Percentiles rank a stretch among this genome's conserved stretches.
Evolutionary conservation across 64 coral and sea anemone species (phyloP).

Genomic region (Trachythela sp.): DNA sequence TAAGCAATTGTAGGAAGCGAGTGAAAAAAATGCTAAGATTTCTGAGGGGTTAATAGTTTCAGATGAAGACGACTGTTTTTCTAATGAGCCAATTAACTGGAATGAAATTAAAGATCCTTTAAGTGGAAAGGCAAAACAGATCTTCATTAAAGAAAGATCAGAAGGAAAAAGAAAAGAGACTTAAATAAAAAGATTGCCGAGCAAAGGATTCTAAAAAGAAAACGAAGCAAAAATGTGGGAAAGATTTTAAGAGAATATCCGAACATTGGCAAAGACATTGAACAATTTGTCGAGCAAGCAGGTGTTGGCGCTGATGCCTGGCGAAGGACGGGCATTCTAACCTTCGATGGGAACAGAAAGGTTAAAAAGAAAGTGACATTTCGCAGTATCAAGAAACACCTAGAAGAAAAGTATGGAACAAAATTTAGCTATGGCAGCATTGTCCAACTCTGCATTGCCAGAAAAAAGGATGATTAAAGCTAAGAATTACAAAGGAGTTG

Average conservation of each 20-base stretch:
- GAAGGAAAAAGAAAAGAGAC: slow-evolving; percentile 9
- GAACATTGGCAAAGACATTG: slow-evolving; percentile 32
- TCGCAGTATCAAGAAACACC: slow-evolving; percentile 15
- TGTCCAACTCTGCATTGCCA: slow-evolving; percentile 37
- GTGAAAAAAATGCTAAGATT: neutral
- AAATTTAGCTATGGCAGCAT: slow-evolving; percentile 46
- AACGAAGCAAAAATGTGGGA: slow-evolving; percentile 25
- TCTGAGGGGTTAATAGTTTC: neutral
- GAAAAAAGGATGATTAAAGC: slow-evolving; percentile 23
- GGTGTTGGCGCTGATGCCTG: slow-evolving; percentile 4
- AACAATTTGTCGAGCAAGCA: slow-evolving; percentile 2
- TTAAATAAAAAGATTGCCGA: neutral
- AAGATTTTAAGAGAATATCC: neutral
- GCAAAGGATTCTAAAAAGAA: neutral
- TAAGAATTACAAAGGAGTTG: slow-evolving; percentile 25
- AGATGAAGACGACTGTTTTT: neutral
- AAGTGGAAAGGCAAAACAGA: neutral
- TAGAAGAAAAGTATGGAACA: slow-evolving; percentile 30
- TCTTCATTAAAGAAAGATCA: neutral
- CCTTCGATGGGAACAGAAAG: slow-evolving; percentile 39
- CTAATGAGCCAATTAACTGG: neutral
- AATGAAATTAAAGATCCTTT: slow-evolving; percentile 3
- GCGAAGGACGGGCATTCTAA: slow-evolving; percentile 22
- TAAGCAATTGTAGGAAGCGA: neutral
- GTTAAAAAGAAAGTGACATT: slow-evolving; percentile 18